phyloP scores from a whole-genome alignment of 2,888 invertebrate genomes.

The Proisotoma minuta region DNA sequence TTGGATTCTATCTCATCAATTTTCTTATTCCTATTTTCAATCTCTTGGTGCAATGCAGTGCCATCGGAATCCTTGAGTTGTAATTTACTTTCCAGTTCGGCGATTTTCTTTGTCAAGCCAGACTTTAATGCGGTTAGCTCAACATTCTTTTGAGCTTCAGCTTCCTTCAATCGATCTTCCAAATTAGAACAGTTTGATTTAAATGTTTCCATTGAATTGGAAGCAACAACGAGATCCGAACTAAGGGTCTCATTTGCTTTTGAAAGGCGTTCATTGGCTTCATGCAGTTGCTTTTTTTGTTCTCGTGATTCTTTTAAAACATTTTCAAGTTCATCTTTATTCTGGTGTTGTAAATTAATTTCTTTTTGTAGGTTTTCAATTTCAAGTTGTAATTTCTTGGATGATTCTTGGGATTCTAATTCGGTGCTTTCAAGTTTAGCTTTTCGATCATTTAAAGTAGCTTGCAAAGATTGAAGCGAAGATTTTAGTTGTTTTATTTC shows the following conservation, averaged over 20 bases:
- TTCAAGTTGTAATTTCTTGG: conserved; percentile 47
- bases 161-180: no score
- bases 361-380: conserved; percentile 27
- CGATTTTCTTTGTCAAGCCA: no score
- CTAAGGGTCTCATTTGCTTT: not conserved
- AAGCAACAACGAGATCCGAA: no score
- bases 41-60: no score
- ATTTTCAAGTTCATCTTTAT: conserved; percentile 18
- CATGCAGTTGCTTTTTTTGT: conserved; percentile 17
- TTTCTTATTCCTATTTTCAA: no score
- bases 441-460: conserved; percentile 20
- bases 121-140: conserved; percentile 5
- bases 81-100: no score
- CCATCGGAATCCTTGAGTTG: no score
- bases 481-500: conserved; percentile 24
- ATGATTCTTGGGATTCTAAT: conserved; percentile 48
- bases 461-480: conserved; percentile 41
- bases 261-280: not conserved
- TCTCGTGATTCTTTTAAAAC: conserved; percentile 22
- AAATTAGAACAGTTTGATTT: no score
- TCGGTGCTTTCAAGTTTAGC: conserved; percentile 35
- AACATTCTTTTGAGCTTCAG: conserved; percentile 9
- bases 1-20: no score
- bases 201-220: no score
- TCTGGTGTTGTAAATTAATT: conserved; percentile 20